phyloP scores from a whole-genome alignment of 2,888 invertebrate species.

The Campoplex nolae region DNA sequence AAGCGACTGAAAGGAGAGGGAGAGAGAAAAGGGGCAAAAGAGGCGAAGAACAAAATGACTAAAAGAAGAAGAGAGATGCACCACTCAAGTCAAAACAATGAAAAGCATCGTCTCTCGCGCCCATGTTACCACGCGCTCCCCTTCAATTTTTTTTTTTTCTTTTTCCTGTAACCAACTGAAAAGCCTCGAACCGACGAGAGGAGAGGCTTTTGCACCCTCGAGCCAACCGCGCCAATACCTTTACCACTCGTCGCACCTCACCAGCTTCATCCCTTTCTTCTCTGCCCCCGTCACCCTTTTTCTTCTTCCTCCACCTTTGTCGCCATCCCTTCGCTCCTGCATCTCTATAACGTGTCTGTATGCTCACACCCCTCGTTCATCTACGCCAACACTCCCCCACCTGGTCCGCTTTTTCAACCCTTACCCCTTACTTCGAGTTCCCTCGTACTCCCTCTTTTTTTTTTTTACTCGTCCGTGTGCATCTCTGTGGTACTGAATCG shows the following conservation, averaged over 20 bases:
- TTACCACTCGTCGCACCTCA: constrained; percentile 61
- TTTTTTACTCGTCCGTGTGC: constrained; percentile 21
- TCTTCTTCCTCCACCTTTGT: neutral
- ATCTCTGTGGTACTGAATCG: constrained; percentile 31
- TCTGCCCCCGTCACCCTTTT: neutral
- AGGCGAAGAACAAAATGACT: constrained; percentile 9
- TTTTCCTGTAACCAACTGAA: constrained; percentile 47
- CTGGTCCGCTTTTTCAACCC: constrained; percentile 40
- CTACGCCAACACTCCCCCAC: constrained; percentile 19
- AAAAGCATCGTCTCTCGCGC: constrained; percentile 72
- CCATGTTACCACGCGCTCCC: constrained; percentile 65
- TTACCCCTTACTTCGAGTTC: neutral
- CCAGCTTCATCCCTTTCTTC: constrained; percentile 41
- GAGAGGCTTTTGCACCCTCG: constrained; percentile 62
- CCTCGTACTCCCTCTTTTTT: neutral
- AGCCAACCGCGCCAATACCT: constrained; percentile 62
- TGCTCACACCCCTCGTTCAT: constrained; percentile 9
- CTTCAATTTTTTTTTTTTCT: constrained; percentile 24
- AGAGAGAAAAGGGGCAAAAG: constrained; percentile 19
- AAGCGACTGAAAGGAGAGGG: neutral
- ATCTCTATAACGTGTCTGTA: constrained; percentile 20
- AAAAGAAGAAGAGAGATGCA: constrained; percentile 64
- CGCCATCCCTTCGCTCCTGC: constrained; percentile 13
- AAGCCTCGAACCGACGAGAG: constrained; percentile 52
- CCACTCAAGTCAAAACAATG: constrained; percentile 79